A percentile compares a stretch with the other conserved stretches of the same genome.
phyloP scores from a whole-genome alignment of 2,113 vertebrate genomes.

The Sterrhoptilus dennistouni region DNA sequence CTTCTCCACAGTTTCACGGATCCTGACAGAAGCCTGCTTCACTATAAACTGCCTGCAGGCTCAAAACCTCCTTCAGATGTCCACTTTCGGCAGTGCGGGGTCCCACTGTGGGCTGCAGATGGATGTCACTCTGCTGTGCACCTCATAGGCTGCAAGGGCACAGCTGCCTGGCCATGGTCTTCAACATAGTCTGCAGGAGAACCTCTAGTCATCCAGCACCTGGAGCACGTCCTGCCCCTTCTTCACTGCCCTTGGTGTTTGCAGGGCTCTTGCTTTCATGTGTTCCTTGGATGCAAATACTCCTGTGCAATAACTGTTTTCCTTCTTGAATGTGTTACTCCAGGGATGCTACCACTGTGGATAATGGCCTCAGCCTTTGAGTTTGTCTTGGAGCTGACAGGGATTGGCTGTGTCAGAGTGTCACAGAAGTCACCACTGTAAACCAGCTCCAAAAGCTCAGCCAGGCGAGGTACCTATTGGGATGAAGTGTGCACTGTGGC shows the following conservation, averaged over 20 bases:
- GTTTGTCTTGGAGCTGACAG: not conserved
- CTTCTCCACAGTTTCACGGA: too few species aligned
- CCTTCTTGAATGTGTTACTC: not conserved
- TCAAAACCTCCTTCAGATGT: not conserved
- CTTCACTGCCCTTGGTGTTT: not conserved
- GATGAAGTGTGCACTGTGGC: not conserved
- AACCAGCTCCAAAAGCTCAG: not conserved
- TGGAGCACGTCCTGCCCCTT: not conserved
- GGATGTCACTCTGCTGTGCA: not conserved
- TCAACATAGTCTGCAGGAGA: not conserved
- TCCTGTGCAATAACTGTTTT: not conserved
- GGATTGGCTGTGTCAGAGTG: rapidly evolving
- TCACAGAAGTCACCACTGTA: not conserved
- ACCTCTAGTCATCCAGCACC: not conserved
- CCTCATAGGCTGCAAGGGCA: not conserved
- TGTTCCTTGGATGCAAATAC: not conserved
- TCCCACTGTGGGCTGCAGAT: not conserved
- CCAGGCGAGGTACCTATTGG: rapidly evolving
- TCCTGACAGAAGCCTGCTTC: not conserved
- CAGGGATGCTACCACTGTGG: not conserved
- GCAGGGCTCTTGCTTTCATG: not conserved
- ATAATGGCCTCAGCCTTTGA: not conserved
- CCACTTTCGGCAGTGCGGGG: not conserved
- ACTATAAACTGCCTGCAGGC: not conserved
- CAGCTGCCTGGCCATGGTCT: not conserved